Percentiles rank a stretch among this genome's conserved stretches.
Evolutionary conservation across 2,888 invertebrate species (phyloP).

Genomic region (Trichopria drosophilae): DNA sequence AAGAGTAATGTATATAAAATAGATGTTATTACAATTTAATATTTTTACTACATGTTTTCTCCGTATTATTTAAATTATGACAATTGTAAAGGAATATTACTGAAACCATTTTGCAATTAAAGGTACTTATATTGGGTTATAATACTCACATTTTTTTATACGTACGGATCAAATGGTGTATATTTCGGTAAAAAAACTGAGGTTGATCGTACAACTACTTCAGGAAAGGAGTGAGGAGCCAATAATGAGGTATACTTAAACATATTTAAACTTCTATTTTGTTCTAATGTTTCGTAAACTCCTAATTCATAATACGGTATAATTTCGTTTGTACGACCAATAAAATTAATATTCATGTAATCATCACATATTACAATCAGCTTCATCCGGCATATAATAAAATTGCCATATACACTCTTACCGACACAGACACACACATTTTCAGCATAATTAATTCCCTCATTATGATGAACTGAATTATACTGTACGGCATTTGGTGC

Average conservation of each 20-base stretch:
- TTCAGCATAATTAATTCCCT: not conserved
- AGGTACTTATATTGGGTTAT: not conserved
- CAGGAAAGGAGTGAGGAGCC: not conserved
- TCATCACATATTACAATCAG: not conserved
- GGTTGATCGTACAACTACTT: not conserved
- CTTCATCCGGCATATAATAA: not conserved
- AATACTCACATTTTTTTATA: not conserved
- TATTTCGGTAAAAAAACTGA: not conserved
- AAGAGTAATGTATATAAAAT: no score
- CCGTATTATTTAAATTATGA: not conserved
- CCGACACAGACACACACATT: not conserved
- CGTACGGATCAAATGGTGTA: conserved; percentile 3
- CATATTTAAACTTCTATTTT: not conserved
- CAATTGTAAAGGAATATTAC: not conserved
- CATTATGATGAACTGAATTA: no score
- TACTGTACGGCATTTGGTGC: no score
- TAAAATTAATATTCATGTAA: not conserved
- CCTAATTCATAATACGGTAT: not conserved
- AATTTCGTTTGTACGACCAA: not conserved
- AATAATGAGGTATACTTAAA: not conserved
- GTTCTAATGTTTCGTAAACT: not conserved
- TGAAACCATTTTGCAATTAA: not conserved
- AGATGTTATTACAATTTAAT: no score
- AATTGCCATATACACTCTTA: not conserved
- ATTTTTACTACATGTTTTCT: no score